Base-by-base conservation (phyloP, 2,888 invertebrate genomes). In the Eumerus sabulonum region DNA sequence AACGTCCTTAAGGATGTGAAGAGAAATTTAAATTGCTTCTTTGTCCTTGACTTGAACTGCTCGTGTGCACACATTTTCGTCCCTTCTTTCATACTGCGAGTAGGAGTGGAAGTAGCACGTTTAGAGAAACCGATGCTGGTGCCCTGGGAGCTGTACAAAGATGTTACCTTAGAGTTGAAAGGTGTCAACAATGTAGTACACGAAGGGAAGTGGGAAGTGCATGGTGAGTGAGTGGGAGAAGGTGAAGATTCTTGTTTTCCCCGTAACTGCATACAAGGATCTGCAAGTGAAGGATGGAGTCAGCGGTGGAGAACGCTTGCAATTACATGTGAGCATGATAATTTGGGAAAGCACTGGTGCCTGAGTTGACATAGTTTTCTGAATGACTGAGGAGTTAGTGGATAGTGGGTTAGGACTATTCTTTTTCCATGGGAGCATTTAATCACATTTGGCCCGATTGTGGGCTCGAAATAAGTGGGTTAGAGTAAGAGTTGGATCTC, bases 1-100 rank as follows among this genome's bases (percentile, higher is more conserved):
- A 68, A 59, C 77, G 73, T 73, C 77, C 77, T 73, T 68, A 59
- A 67, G 73, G 73, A 59, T 42, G 27, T 27, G 7, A 7, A 27
- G 63, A 57, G 59, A 73, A 68, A 73, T 73, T 63, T 68, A 79
- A 79, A 79, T 79, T 79, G 77, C 73, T 79, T 68, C 77, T 73
- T 79, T 79, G 77, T 79, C 77, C 77, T 79, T 79, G 77, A 79
- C 77, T 79, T 68, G 68, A 53, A 63, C 48, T 79, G 57, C 45
- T 79, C 54, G 73, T 72, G 66, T 76, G 71, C 54, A 56, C 27
- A 27, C 60, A 9, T 44, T 48, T 40, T 42, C 16, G 13, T 27
- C 36, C 54, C n/a, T n/a, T n/a, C n/a, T n/a, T n/a, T n/a, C 42
- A 60, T 60, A 54, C 60, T 59, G 48, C 19, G 40, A 35, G 36